phyloP scores from a whole-genome alignment of 2,113 vertebrate genomes.

The Otolemur garnettii region DNA sequence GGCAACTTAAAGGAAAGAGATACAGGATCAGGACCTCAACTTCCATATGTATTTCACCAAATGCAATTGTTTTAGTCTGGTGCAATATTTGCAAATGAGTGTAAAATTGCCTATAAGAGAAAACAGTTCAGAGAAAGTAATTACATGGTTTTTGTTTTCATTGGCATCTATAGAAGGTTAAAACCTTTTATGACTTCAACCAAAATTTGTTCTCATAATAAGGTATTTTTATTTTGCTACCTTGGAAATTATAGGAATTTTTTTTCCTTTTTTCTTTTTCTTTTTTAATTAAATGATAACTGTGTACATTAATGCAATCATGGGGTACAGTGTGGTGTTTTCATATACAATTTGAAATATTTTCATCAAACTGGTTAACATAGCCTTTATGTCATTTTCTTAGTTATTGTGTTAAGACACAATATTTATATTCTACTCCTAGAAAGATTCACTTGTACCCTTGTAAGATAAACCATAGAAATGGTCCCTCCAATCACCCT shows the following conservation, averaged over 20 bases:
- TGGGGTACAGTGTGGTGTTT: too few species aligned
- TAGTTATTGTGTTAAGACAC: too few species aligned
- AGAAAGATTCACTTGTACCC: too few species aligned
- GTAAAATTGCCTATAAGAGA: slow-evolving; percentile 80
- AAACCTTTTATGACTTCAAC: slow-evolving; percentile 79
- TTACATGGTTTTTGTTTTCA: slow-evolving; percentile 86
- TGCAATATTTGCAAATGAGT: slow-evolving; percentile 84
- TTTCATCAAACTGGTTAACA: too few species aligned
- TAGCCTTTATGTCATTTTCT: too few species aligned
- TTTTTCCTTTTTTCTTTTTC: too few species aligned
- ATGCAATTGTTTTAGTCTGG: slow-evolving; percentile 87
- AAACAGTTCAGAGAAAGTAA: slow-evolving; percentile 76
- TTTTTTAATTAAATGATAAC: too few species aligned
- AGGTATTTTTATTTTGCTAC: slow-evolving; percentile 76
- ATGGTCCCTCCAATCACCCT: too few species aligned
- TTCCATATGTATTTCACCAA: slow-evolving; percentile 65
- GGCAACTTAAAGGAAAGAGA: background rate
- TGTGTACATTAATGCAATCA: too few species aligned
- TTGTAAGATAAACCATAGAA: too few species aligned
- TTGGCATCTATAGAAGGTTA: slow-evolving; percentile 82
- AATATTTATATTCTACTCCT: too few species aligned
- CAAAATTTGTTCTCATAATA: slow-evolving; percentile 74
- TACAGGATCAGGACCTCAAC: slow-evolving; percentile 3
- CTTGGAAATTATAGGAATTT: background rate
- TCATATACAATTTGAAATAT: too few species aligned